Conservation (phyloP, 2,797 vertebrate genomes). For the Garrulus glandarius region DNA sequence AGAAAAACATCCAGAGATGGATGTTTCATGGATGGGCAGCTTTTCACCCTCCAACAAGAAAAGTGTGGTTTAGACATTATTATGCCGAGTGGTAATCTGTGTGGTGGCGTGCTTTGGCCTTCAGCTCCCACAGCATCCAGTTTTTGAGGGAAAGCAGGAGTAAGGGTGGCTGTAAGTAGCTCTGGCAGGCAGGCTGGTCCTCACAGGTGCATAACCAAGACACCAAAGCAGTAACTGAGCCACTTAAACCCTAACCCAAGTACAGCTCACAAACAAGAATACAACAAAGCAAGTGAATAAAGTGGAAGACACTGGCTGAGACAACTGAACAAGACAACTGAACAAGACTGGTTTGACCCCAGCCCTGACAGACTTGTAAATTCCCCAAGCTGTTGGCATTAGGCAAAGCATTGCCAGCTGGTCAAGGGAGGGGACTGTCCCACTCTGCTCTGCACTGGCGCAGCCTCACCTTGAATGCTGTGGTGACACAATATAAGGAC, state of each 20-base stretch:
- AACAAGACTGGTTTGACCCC: background rate
- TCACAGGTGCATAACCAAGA: background rate
- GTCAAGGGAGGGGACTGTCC: background rate
- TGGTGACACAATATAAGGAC: background rate
- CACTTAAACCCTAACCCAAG: background rate
- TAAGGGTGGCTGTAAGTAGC: background rate
- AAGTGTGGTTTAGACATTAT: background rate
- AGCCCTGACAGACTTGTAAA: background rate
- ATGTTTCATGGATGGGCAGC: background rate
- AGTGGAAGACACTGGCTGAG: background rate
- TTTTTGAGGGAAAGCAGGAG: background rate
- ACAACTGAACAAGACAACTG: background rate
- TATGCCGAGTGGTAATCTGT: background rate
- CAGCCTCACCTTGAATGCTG: accelerated
- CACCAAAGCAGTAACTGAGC: background rate
- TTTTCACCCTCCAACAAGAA: background rate
- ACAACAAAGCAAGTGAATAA: background rate
- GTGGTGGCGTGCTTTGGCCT: background rate
- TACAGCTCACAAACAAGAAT: background rate
- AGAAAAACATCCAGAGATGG: background rate
- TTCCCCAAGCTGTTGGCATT: background rate
- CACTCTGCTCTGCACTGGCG: accelerated
- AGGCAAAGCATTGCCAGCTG: accelerated
- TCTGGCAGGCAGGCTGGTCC: background rate
- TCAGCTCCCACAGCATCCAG: background rate